Conservation (phyloP, 2,113 vertebrate genomes). For the Grallaria varia region DNA sequence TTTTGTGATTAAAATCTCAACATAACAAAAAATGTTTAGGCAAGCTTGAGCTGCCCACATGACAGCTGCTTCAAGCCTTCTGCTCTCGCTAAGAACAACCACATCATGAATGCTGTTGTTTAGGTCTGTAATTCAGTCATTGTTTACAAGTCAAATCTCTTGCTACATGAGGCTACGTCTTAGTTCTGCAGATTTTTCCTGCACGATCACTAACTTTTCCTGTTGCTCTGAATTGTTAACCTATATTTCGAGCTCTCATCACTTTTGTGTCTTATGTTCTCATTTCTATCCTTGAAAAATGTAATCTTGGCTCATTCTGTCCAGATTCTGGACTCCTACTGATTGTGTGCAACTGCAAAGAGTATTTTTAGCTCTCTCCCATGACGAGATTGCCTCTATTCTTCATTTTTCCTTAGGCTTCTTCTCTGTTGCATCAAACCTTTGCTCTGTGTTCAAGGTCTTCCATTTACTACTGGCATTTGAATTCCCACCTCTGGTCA, state of each 20-base stretch:
- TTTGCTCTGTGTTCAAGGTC: background rate
- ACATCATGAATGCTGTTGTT: slow-evolving; percentile 23
- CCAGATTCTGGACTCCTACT: background rate
- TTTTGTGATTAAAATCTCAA: slow-evolving; percentile 19
- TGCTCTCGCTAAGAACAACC: slow-evolving; percentile 8
- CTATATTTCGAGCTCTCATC: background rate
- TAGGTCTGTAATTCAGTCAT: slow-evolving; percentile 36
- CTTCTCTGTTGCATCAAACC: background rate
- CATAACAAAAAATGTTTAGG: background rate
- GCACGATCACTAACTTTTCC: background rate
- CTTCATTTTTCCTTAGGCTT: background rate
- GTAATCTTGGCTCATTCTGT: background rate
- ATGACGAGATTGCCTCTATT: background rate
- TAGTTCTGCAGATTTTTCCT: background rate
- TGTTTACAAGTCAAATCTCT: background rate
- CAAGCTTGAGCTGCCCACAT: slow-evolving; percentile 26
- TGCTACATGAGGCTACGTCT: background rate
- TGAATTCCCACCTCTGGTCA: background rate
- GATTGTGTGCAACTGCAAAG: background rate
- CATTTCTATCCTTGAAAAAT: background rate
- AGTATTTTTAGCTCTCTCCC: background rate
- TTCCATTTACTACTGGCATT: background rate
- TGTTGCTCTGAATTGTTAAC: background rate
- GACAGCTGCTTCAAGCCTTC: slow-evolving; percentile 12
- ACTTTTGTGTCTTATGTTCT: background rate